phyloP scores from a whole-genome alignment of 2,113 vertebrate species.

The Aldabrachelys gigantea region DNA sequence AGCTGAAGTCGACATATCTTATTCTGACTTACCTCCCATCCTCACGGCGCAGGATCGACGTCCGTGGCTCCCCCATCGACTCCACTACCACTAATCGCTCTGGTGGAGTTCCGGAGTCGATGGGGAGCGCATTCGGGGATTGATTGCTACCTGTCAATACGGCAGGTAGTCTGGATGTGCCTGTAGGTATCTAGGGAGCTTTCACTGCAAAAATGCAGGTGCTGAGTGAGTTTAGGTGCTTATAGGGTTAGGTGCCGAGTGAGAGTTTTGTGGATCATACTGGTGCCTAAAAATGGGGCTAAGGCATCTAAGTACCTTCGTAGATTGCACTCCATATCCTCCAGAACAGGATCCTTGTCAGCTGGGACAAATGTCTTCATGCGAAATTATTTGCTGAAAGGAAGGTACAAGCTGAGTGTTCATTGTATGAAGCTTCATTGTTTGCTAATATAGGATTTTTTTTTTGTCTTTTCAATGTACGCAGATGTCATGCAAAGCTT shows the following conservation, averaged over 20 bases:
- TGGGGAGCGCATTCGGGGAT: too few relatives aligned
- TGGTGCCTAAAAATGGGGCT: not conserved
- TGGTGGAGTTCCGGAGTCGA: too few relatives aligned
- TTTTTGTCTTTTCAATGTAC: not conserved
- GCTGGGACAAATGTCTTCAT: not conserved
- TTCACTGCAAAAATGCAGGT: not conserved
- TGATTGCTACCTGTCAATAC: too few relatives aligned
- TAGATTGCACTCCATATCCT: not conserved
- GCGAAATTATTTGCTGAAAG: slow-evolving; percentile 13
- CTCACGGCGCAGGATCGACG: too few relatives aligned
- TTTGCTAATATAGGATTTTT: slow-evolving; percentile 51
- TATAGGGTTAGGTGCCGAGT: not conserved
- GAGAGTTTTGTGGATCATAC: not conserved
- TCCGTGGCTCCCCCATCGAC: too few relatives aligned
- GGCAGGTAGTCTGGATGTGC: too few relatives aligned
- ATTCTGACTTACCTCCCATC: too few relatives aligned
- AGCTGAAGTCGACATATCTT: too few relatives aligned
- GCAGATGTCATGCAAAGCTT: slow-evolving; percentile 50
- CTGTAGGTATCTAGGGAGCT: not conserved
- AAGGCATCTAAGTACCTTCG: not conserved
- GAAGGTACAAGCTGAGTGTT: not conserved
- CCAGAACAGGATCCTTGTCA: slow-evolving; percentile 19
- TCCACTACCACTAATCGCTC: too few relatives aligned
- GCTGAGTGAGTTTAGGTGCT: not conserved
- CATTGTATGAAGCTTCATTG: not conserved